phyloP scores from a whole-genome alignment of 2,113 vertebrate genomes.

The Zonotrichia leucophrys region DNA sequence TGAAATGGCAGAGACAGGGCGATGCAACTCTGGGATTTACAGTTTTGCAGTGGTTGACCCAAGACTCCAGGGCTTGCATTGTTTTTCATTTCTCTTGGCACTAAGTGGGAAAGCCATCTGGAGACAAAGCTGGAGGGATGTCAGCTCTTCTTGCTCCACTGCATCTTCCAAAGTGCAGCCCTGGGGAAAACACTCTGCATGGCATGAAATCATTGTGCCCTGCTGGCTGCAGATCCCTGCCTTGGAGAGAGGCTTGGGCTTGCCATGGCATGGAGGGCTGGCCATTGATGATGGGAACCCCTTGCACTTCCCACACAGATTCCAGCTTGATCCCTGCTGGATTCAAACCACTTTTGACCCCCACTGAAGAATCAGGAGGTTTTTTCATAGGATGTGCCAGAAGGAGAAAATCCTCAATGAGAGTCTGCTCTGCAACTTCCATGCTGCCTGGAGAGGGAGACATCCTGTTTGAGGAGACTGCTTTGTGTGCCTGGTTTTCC shows the following conservation, averaged over 20 bases:
- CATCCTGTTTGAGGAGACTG: neutral
- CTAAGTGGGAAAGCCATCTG: neutral
- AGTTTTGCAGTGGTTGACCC: neutral
- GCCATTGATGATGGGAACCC: neutral
- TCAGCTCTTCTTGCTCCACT: neutral
- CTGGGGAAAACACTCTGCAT: neutral
- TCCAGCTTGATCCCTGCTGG: neutral
- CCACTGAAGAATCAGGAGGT: neutral
- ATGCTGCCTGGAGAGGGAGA: conserved; percentile 35
- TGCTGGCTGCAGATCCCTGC: neutral
- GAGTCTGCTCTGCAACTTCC: neutral
- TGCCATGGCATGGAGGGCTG: neutral
- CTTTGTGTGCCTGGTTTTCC: neutral
- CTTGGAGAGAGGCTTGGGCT: neutral
- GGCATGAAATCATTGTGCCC: neutral
- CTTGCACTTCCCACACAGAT: neutral
- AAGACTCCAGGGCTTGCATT: neutral
- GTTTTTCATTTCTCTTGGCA: neutral
- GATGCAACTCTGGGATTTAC: neutral
- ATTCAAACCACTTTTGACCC: neutral
- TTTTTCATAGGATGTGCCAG: neutral
- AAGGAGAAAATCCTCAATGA: neutral
- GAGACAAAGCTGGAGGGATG: neutral
- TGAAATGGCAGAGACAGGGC: neutral
- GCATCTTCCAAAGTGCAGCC: neutral